Conservation (phyloP, 2,113 vertebrate genomes). For the Ursus arctos region DNA sequence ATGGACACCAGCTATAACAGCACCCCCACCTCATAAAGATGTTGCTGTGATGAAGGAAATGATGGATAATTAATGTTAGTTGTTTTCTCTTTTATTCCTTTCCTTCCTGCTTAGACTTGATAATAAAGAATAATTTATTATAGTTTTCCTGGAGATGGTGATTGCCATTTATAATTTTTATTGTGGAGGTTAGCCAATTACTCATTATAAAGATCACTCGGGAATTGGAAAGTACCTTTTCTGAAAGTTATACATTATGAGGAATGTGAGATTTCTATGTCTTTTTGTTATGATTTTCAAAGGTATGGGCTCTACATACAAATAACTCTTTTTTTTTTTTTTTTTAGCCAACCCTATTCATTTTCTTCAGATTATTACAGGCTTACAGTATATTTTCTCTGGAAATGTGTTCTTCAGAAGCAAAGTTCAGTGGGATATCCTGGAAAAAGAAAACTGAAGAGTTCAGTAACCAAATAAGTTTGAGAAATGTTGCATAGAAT, state of each 20-base stretch:
- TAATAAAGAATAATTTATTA: slow-evolving; percentile 32
- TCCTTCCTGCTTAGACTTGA: slow-evolving; percentile 16
- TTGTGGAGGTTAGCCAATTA: neutral
- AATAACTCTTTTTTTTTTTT: neutral
- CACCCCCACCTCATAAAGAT: slow-evolving; percentile 31
- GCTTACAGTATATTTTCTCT: neutral
- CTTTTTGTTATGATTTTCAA: slow-evolving; percentile 35
- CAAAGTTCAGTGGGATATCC: neutral
- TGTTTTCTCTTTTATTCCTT: neutral
- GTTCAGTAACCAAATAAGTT: neutral
- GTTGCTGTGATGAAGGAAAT: slow-evolving; percentile 21
- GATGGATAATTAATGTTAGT: neutral
- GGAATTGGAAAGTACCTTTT: slow-evolving; percentile 10
- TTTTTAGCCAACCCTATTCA: neutral
- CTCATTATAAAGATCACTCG: neutral
- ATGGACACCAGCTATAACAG: neutral
- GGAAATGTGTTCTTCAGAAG: neutral
- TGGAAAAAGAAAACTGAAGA: neutral
- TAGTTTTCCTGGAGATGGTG: slow-evolving; percentile 36
- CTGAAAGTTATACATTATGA: neutral
- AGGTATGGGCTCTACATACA: neutral
- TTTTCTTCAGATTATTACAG: slow-evolving; percentile 2
- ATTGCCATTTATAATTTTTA: slow-evolving; percentile 20
- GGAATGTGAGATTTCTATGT: neutral
- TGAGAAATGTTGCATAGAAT: neutral